phyloP scores from a whole-genome alignment of 2,113 vertebrate genomes.

The Laterallus jamaicensis region DNA sequence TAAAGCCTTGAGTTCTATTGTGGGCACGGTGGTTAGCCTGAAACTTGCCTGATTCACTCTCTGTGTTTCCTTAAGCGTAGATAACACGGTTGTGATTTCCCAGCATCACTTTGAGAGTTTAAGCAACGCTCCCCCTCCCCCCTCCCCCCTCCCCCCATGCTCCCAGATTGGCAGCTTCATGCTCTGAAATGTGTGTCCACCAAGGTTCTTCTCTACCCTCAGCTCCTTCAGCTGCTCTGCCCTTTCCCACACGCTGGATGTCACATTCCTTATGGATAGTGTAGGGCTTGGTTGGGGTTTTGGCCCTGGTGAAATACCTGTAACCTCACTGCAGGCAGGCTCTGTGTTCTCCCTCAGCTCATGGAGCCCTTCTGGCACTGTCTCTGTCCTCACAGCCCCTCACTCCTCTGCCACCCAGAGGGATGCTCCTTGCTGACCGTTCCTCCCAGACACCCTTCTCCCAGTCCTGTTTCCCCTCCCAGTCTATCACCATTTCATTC shows the following conservation, averaged over 20 bases:
- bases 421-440: accelerated
- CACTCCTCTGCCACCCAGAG: accelerated
- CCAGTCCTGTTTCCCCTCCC: not conserved
- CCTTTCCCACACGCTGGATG: accelerated
- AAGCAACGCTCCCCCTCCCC: not conserved
- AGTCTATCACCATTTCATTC: not conserved
- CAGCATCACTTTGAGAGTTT: not conserved
- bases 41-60: not conserved
- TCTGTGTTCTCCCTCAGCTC: not conserved
- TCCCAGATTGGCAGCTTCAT: not conserved
- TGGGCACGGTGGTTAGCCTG: not conserved
- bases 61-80: not conserved
- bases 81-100: not conserved
- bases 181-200: accelerated
- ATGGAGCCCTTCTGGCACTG: not conserved
- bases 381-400: not conserved
- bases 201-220: not conserved
- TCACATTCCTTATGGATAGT: not conserved
- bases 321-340: not conserved
- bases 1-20: not conserved
- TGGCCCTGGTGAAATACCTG: not conserved
- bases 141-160: not conserved
- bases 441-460: not conserved
- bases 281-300: accelerated
- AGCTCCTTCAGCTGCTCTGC: accelerated